These are phyloP conservation scores for Gymnodraco acuticeps DNA, from an alignment of 2,797 vertebrate species.

Conservation along the genomic window DNA sequence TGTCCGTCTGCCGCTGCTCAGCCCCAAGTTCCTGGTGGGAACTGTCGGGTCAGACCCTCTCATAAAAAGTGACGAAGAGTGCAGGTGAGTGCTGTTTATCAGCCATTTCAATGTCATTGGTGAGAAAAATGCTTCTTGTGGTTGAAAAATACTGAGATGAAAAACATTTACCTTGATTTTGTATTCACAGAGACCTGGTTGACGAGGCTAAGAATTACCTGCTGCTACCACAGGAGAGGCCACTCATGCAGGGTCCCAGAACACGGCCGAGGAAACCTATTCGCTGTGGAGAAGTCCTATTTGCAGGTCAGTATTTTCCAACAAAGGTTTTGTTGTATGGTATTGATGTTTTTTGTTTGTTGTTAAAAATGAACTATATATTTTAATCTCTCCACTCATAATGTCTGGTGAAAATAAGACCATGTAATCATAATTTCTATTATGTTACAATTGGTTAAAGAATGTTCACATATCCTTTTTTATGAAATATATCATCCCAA, in stretches of 20 bases:
- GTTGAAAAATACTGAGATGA: background rate
- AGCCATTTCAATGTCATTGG: background rate
- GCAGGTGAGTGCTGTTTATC: conserved; percentile 88
- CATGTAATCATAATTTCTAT: too few relatives aligned
- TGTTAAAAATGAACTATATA: too few relatives aligned
- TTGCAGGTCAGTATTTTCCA: conserved; percentile 88
- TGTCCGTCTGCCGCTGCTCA: conserved; percentile 95
- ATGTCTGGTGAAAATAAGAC: too few relatives aligned
- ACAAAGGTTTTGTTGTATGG: too few relatives aligned
- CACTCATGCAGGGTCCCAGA: conserved; percentile 97
- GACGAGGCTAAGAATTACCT: conserved; percentile 99
- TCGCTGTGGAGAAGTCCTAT: conserved; percentile 97
- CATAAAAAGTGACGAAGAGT: conserved; percentile 98
- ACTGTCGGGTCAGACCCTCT: conserved; percentile 98
- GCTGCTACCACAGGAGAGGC: conserved; percentile 96
- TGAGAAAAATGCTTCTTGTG: background rate
- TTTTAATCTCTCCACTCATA: too few relatives aligned
- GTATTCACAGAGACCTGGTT: conserved; percentile 90
- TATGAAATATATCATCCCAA: too few relatives aligned
- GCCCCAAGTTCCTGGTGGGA: conserved; percentile 98
- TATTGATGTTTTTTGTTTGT: too few relatives aligned
- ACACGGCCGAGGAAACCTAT: conserved; percentile 97
- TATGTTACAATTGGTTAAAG: too few relatives aligned
- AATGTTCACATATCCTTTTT: too few relatives aligned
- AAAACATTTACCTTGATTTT: background rate